Evolutionary conservation across 1,140 invertebrate genomes (phyloP).

Genomic region (Euura lappo): DNA sequence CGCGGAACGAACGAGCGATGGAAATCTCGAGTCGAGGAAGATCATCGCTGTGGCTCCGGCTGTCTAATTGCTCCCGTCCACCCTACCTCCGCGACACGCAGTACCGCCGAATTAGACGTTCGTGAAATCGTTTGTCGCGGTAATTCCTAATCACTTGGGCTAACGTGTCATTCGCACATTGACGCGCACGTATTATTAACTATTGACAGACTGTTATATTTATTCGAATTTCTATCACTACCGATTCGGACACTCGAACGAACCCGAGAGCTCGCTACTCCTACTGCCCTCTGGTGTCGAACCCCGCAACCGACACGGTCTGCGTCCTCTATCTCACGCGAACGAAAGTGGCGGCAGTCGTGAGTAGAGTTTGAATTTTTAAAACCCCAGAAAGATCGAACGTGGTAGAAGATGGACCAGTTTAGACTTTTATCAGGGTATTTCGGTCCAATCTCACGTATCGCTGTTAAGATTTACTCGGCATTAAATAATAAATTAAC

Average conservation of each 20-base stretch:
- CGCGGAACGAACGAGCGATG: too few relatives aligned
- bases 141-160: background rate
- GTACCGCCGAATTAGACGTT: background rate
- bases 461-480: too few relatives aligned
- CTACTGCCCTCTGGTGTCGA: background rate
- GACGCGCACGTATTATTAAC: background rate
- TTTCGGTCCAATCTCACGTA: too few relatives aligned
- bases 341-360: background rate
- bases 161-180: conserved; percentile 1
- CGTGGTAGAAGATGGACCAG: too few relatives aligned
- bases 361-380: background rate
- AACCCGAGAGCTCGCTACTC: background rate
- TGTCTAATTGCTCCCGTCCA: too few relatives aligned
- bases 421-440: too few relatives aligned
- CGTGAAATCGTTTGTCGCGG: background rate
- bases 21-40: too few relatives aligned
- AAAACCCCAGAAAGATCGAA: background rate
- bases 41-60: too few relatives aligned
- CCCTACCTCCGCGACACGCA: background rate
- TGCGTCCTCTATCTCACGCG: background rate
- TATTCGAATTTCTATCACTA: background rate
- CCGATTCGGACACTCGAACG: background rate
- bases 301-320: background rate
- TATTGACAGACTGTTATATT: too few relatives aligned
- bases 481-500: too few relatives aligned